Evolutionary conservation across 2,888 invertebrate species (phyloP).

Genomic region (Nasonia oneida): DNA sequence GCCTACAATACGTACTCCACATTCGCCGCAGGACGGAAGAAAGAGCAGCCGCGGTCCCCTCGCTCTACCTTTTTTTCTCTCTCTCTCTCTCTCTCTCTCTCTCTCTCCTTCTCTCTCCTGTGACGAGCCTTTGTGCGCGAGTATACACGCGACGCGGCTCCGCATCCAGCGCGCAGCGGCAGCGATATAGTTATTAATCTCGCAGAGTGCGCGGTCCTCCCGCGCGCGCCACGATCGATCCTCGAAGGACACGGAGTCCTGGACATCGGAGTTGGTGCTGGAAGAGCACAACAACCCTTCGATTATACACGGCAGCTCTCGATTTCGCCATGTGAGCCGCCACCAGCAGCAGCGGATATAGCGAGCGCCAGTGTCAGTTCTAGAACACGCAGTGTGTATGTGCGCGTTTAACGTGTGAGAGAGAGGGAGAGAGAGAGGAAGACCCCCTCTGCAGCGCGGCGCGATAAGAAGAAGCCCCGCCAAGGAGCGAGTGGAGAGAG

Average conservation of each 20-base stretch:
- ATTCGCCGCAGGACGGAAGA: neutral
- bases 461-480: slow-evolving; percentile 29
- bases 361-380: neutral
- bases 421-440: neutral
- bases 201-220: neutral
- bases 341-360: neutral
- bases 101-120: slow-evolving; percentile 18
- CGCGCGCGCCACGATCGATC: neutral
- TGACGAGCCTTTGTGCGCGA: slow-evolving; percentile 49
- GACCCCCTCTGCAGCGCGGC: neutral
- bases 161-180: neutral
- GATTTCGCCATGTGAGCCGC: slow-evolving; percentile 6
- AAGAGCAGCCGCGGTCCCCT: neutral
- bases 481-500: neutral
- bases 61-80: neutral
- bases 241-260: neutral
- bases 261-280: no score
- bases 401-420: neutral
- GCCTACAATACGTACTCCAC: neutral
- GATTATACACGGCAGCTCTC: neutral
- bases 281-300: no score
- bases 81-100: neutral
- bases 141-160: slow-evolving; percentile 7
- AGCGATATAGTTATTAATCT: neutral
- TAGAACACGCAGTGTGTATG: neutral